Conservation (phyloP, 2,113 vertebrate genomes). For the Dipodomys merriami region DNA sequence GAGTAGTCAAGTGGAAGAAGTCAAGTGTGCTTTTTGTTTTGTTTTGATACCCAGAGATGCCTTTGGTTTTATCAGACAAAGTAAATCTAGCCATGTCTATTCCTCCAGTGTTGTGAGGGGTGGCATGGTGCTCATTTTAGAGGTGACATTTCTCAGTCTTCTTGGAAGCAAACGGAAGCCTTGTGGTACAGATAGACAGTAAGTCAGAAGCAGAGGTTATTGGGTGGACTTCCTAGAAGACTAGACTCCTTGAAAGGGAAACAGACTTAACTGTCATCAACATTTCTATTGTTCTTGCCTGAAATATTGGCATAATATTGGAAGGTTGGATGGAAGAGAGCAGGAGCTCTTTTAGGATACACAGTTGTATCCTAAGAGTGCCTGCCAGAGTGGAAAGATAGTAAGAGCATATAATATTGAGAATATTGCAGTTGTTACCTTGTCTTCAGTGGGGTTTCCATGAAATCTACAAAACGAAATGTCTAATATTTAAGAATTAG, state of each 20-base stretch:
- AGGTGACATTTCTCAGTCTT: not conserved
- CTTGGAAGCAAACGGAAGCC: not conserved
- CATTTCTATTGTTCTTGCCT: not conserved
- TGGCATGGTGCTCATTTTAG: not conserved
- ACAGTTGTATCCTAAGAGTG: not conserved
- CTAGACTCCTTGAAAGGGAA: not conserved
- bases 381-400: not conserved
- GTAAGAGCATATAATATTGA: not conserved
- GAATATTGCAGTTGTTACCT: not conserved
- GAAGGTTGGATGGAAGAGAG: not conserved
- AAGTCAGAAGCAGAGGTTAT: not conserved
- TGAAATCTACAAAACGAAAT: not conserved
- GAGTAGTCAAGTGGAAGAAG: not conserved
- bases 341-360: not conserved
- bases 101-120: not conserved
- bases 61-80: not conserved
- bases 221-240: not conserved
- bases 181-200: not conserved
- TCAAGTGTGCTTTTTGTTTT: not conserved
- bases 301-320: not conserved
- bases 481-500: conserved; percentile 16
- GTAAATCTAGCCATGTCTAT: not conserved
- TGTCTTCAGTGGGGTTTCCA: not conserved
- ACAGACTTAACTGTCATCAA: not conserved
- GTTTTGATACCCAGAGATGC: not conserved